Conservation (phyloP, 2,113 vertebrate genomes). For the Arothron firmamentum region DNA sequence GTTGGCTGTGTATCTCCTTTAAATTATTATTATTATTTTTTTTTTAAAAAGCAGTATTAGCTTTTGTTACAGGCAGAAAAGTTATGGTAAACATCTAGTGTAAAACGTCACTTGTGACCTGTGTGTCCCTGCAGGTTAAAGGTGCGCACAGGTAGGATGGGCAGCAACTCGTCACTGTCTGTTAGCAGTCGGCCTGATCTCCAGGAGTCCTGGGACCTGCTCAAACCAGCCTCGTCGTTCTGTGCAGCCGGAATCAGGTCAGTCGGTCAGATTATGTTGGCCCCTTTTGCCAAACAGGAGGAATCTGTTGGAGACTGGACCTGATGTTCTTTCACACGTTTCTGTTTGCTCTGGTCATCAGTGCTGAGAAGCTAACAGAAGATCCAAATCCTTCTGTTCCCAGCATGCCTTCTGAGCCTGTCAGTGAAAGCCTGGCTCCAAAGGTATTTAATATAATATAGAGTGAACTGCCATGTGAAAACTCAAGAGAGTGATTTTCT, state of each 20-base stretch:
- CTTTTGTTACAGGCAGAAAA: too few species aligned
- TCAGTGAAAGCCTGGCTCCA: constrained; percentile 38
- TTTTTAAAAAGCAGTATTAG: too few species aligned
- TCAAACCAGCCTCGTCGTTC: constrained; percentile 39
- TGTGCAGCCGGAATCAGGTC: constrained; percentile 57
- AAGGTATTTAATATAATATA: constrained; percentile 42
- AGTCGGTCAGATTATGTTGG: constrained; percentile 2
- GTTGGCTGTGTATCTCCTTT: too few species aligned
- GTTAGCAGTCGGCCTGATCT: constrained; percentile 50
- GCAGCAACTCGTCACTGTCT: constrained; percentile 67
- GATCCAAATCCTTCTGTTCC: constrained; percentile 36
- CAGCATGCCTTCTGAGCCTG: constrained; percentile 46
- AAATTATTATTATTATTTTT: too few species aligned
- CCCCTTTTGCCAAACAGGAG: not conserved
- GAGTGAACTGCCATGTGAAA: not conserved
- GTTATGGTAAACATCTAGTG: too few species aligned
- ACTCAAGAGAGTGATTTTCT: not conserved
- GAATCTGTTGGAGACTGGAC: constrained; percentile 43
- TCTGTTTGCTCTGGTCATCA: constrained; percentile 24
- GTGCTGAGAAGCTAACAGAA: constrained; percentile 62
- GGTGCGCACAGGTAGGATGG: constrained; percentile 45
- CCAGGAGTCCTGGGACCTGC: constrained; percentile 67
- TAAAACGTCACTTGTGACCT: not conserved
- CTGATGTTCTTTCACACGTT: not conserved
- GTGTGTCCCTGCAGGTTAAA: constrained; percentile 55